Percentiles rank a stretch among this genome's conserved stretches.
Evolutionary conservation across 2,888 invertebrate species (phyloP).

Genomic region (Philereme vetulata): DNA sequence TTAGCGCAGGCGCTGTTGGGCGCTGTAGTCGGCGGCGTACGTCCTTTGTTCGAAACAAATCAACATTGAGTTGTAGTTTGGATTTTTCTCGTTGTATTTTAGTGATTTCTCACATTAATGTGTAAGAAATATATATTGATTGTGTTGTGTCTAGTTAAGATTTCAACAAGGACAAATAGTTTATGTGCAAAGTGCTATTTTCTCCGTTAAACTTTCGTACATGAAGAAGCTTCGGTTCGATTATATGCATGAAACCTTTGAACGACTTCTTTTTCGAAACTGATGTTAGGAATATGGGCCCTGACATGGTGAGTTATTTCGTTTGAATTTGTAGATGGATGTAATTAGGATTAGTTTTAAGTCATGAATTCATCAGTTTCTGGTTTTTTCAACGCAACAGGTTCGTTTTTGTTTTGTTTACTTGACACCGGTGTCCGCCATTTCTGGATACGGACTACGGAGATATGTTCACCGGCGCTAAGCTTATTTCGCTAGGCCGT

Average conservation of each 20-base stretch:
- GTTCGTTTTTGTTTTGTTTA: constrained; percentile 85
- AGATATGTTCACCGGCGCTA: constrained; percentile 72
- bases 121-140: constrained; percentile 64
- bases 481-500: constrained; percentile 17
- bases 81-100: constrained; percentile 67
- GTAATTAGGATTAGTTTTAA: constrained; percentile 60
- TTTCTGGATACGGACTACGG: constrained; percentile 65
- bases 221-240: constrained; percentile 75
- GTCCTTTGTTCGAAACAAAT: constrained; percentile 84
- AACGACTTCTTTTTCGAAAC: constrained; percentile 87
- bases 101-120: constrained; percentile 50
- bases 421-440: constrained; percentile 86
- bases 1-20: constrained; percentile 81
- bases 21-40: constrained; percentile 80
- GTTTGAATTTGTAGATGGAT: constrained; percentile 49
- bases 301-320: constrained; percentile 88
- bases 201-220: constrained; percentile 65
- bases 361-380: constrained; percentile 68
- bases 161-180: constrained; percentile 41
- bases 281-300: constrained; percentile 92
- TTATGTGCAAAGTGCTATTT: constrained; percentile 58
- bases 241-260: constrained; percentile 87
- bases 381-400: constrained; percentile 80
- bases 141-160: constrained; percentile 40
- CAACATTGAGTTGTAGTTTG: constrained; percentile 77